Evolutionary conservation across 2,113 vertebrate genomes (phyloP).

Genomic region (Hyperopisus bebe): DNA sequence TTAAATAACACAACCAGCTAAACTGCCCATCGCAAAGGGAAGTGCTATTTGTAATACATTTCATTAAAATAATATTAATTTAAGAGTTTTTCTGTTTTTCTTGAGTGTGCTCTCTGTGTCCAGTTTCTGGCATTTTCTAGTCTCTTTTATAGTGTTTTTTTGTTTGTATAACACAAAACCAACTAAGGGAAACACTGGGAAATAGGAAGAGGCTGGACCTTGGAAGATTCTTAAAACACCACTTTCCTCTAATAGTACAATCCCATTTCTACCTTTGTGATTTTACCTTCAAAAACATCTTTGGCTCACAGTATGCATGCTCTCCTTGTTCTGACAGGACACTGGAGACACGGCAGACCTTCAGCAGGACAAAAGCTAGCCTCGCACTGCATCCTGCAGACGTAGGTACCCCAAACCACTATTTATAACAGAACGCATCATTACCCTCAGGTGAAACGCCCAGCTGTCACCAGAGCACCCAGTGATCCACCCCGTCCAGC

Average conservation of each 20-base stretch:
- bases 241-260: background rate
- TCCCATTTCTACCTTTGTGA: background rate
- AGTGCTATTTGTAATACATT: background rate
- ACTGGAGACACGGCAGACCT: background rate
- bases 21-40: background rate
- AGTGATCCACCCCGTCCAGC: background rate
- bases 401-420: background rate
- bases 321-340: background rate
- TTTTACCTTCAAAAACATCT: background rate
- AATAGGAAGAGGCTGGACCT: background rate
- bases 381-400: background rate
- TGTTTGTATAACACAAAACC: background rate
- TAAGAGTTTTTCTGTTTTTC: background rate
- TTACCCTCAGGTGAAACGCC: background rate
- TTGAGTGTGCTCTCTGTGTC: background rate
- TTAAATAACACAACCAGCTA: background rate
- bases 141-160: background rate
- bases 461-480: background rate
- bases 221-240: background rate
- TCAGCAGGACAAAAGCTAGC: background rate
- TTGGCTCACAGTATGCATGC: background rate
- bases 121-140: background rate
- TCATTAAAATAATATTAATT: background rate
- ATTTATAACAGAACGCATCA: background rate
- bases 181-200: background rate